phyloP scores from a whole-genome alignment of 2,888 invertebrate species.

The Dioctria linearis region DNA sequence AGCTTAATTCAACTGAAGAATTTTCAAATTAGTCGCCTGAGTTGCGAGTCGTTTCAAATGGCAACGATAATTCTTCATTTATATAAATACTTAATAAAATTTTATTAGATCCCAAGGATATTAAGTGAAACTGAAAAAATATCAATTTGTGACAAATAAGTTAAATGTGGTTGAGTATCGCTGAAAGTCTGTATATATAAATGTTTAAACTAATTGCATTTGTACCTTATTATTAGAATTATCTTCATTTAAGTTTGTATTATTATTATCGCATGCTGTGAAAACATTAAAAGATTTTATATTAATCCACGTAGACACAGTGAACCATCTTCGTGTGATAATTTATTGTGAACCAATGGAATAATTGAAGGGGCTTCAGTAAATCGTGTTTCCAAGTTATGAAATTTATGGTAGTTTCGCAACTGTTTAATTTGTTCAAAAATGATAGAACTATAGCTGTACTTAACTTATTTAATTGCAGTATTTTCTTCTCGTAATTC shows the following conservation, averaged over 20 bases:
- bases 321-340: constrained; percentile 68
- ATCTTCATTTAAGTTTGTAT: not conserved
- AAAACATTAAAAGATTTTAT: constrained; percentile 60
- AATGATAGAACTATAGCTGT: constrained; percentile 62
- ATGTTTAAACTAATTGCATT: not conserved
- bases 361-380: constrained; percentile 68
- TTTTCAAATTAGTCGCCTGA: constrained; percentile 63
- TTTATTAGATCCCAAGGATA: constrained; percentile 69
- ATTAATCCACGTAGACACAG: constrained; percentile 68
- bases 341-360: constrained; percentile 66
- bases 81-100: constrained; percentile 68
- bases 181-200: not conserved
- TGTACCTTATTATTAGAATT: not conserved
- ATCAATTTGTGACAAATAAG: not conserved
- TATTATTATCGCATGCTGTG: not conserved
- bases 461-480: not conserved
- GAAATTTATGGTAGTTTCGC: constrained; percentile 66
- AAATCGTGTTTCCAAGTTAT: constrained; percentile 66
- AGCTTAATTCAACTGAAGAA: constrained; percentile 64
- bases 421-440: constrained; percentile 68
- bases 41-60: constrained; percentile 65
- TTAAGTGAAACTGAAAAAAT: constrained; percentile 66
- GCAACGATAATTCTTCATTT: constrained; percentile 65
- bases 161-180: not conserved
- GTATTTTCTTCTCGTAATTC: not conserved